A percentile compares a stretch with the other conserved stretches of the same genome.
Conservation (phyloP, 2,797 vertebrate species). For the Columba guinea region DNA sequence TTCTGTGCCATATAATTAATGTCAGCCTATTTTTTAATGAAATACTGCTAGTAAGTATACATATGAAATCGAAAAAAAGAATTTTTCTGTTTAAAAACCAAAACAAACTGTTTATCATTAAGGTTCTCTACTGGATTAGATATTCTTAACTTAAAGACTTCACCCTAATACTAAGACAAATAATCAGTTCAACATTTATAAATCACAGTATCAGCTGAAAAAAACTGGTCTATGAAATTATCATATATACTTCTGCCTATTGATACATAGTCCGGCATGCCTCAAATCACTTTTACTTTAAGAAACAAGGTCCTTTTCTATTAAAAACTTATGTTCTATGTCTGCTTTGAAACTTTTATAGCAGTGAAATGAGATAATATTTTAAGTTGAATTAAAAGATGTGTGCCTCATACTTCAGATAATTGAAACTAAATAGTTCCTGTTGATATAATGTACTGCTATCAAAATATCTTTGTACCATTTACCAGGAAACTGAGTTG, state of each 20-base stretch:
- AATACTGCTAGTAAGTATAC: neutral
- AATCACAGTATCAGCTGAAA: neutral
- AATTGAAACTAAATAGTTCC: neutral
- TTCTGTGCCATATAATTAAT: neutral
- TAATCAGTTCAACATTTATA: neutral
- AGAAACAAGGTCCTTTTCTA: neutral
- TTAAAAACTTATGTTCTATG: neutral
- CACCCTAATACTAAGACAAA: neutral
- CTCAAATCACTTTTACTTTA: neutral
- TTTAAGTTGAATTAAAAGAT: neutral
- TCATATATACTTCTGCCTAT: neutral
- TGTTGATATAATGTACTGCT: neutral
- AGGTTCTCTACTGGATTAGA: neutral
- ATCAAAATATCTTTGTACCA: neutral
- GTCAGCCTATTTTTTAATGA: neutral
- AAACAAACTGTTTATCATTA: neutral
- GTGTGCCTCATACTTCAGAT: neutral
- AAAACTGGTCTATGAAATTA: neutral
- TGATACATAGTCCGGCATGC: neutral
- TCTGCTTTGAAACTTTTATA: neutral
- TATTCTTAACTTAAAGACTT: neutral
- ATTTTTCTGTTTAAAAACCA: neutral
- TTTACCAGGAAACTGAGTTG: neutral
- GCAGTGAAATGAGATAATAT: neutral
- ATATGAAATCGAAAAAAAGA: neutral